Base-by-base conservation (phyloP, 2,113 vertebrate genomes). In the Pavo muticus region DNA sequence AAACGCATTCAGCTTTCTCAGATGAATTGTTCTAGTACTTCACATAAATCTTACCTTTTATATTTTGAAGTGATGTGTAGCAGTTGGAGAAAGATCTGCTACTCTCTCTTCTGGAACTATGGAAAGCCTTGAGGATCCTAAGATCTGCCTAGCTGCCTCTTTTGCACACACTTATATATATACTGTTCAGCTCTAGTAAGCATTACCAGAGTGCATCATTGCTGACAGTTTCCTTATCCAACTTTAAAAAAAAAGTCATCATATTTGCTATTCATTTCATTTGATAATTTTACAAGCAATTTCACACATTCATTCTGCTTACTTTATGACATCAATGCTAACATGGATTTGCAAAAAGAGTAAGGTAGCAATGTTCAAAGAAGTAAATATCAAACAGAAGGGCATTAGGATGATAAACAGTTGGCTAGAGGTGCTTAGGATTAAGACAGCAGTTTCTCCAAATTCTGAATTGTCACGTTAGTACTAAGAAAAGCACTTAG, bases 141-240 rank as follows among this genome's bases (percentile, higher is more conserved):
- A 95, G 97, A 93, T 96, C 97, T 98, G 97, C 77, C 65, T 93
- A 74, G 88, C 93, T 96, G 96, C 89, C 79, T 93, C 95, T 64
- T 93, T 87, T 47, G 40, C 92, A 60, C 87, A 79, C 97, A 91
- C 93, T 95, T 98, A 94, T 96, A 96, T 98, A 98, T 98, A 95
- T 65, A 91, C 91, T 96, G 97, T 97, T 96, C 96, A 96, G 97
- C 91, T 97, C 96, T 96, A 97, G 90, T 98, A 97, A 98, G 96
- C 94, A 97, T 96, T 97, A 85, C 1, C 40, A 56, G 94, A 93
- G 91, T 96, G 96, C 95, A 97, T 97, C 97, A 97, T 69, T 97
- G 96, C 97, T 97, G 96, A 97, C 96, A 97, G 94, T 91, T 97
- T 95, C 93, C 87, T 97, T 96, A 76, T 94, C 94, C 96, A 93